Percentiles rank a stretch among this genome's conserved stretches.
Conservation (phyloP, 2,113 vertebrate genomes). For the Todiramphus chloris region DNA sequence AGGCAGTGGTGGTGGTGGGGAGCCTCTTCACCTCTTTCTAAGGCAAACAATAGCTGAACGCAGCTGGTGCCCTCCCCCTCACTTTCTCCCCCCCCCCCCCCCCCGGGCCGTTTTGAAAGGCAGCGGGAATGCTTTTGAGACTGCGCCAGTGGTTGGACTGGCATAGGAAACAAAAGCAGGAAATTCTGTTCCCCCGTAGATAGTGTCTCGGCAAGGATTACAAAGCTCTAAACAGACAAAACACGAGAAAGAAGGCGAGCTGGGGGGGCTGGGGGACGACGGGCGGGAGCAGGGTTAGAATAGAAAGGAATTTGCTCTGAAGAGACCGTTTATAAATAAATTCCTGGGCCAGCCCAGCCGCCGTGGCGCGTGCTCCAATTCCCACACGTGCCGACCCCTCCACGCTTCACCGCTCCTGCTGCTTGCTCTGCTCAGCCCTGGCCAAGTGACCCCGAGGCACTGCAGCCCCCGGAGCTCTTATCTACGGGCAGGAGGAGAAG, state of each 20-base stretch:
- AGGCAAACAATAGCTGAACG: slow-evolving; percentile 79
- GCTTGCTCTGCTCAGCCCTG: not conserved
- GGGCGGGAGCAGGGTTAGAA: slow-evolving; percentile 75
- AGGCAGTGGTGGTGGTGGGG: slow-evolving; percentile 26
- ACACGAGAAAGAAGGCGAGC: slow-evolving; percentile 77
- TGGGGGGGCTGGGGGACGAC: slow-evolving; percentile 56
- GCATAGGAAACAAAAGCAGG: slow-evolving; percentile 85
- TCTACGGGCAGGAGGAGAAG: not conserved
- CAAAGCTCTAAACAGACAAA: slow-evolving; percentile 83
- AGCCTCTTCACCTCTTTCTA: slow-evolving; percentile 51
- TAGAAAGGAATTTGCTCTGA: slow-evolving; percentile 81
- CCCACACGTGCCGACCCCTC: slow-evolving; percentile 74
- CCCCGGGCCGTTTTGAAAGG: slow-evolving; percentile 77
- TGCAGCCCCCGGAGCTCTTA: not conserved
- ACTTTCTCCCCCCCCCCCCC: slow-evolving; percentile 50
- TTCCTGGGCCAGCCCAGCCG: slow-evolving; percentile 68
- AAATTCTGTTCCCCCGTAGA: slow-evolving; percentile 85
- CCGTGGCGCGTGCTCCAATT: slow-evolving; percentile 73
- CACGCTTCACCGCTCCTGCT: not conserved
- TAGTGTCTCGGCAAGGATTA: slow-evolving; percentile 84
- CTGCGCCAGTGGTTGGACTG: slow-evolving; percentile 78
- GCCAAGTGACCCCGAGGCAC: slow-evolving; percentile 66
- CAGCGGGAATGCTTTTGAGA: slow-evolving; percentile 85
- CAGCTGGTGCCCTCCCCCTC: slow-evolving; percentile 77
- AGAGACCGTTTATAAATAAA: slow-evolving; percentile 82